These are phyloP conservation scores for Phalanger gymnotis DNA, from an alignment of 2,797 vertebrate genomes.

Conservation along the genomic window DNA sequence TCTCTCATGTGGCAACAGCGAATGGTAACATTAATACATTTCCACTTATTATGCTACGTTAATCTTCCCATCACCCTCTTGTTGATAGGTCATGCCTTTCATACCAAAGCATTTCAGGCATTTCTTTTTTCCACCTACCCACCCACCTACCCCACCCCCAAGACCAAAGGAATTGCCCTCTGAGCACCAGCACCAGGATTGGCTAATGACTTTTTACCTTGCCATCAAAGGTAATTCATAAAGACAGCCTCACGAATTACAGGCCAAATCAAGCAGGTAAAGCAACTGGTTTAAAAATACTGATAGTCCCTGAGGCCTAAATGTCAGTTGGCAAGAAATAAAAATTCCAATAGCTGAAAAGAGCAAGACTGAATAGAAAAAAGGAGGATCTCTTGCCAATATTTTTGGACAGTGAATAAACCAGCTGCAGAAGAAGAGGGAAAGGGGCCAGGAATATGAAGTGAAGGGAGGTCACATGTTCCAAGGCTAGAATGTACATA, in stretches of 20 bases:
- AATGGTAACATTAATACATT: background rate
- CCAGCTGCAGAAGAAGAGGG: constrained; percentile 79
- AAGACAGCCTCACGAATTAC: constrained; percentile 43
- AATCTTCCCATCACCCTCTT: background rate
- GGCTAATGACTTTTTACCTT: constrained; percentile 33
- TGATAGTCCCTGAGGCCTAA: constrained; percentile 66
- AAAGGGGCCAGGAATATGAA: constrained; percentile 77
- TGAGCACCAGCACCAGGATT: constrained; percentile 7
- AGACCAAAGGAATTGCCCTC: background rate
- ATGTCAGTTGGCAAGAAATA: constrained; percentile 72
- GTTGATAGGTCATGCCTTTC: background rate
- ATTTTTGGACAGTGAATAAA: constrained; percentile 83
- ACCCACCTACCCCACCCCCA: background rate
- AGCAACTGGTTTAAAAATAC: constrained; percentile 71
- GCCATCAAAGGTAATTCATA: constrained; percentile 54
- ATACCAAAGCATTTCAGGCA: too few species aligned
- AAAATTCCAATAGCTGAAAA: constrained; percentile 63
- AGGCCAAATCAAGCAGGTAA: constrained; percentile 69
- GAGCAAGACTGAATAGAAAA: constrained; percentile 66
- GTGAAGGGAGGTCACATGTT: constrained; percentile 60
- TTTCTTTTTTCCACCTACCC: constrained; percentile 13
- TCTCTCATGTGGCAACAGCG: rapidly evolving
- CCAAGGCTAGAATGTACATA: constrained; percentile 74
- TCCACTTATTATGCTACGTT: background rate
- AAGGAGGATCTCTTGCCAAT: constrained; percentile 74